Evolutionary conservation across 2,113 vertebrate species (phyloP).

Genomic region (Calonectris borealis): DNA sequence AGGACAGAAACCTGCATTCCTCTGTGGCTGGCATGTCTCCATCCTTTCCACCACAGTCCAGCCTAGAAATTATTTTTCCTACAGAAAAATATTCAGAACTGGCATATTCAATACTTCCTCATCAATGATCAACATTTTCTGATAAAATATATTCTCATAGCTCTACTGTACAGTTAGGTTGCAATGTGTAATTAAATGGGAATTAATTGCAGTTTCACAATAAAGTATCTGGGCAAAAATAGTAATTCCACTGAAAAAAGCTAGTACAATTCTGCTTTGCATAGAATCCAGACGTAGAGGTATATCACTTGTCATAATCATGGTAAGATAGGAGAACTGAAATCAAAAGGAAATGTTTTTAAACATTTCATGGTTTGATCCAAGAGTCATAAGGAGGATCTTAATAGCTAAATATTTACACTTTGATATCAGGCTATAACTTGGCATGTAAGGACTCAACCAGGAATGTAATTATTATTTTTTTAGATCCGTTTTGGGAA

Average conservation of each 20-base stretch:
- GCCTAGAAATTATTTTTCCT: neutral
- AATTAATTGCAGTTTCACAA: neutral
- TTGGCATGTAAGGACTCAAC: neutral
- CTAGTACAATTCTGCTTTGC: neutral
- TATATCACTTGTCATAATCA: neutral
- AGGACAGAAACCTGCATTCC: neutral
- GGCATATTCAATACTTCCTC: neutral
- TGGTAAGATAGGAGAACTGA: neutral
- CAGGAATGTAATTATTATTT: neutral
- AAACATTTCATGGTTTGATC: neutral
- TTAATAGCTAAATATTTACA: neutral
- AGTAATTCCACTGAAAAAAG: neutral
- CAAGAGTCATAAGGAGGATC: neutral
- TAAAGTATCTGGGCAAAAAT: neutral
- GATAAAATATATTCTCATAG: neutral
- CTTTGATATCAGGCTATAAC: neutral
- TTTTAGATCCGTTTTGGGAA: slow-evolving; percentile 1
- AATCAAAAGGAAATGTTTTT: neutral
- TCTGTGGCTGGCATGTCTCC: neutral
- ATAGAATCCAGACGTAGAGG: neutral
- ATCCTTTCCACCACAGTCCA: neutral
- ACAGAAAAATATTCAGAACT: neutral
- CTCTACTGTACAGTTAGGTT: neutral
- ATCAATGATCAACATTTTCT: neutral
- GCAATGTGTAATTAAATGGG: neutral